Conservation (phyloP, 1,140 invertebrate genomes). For the Nephila pilipes region DNA sequence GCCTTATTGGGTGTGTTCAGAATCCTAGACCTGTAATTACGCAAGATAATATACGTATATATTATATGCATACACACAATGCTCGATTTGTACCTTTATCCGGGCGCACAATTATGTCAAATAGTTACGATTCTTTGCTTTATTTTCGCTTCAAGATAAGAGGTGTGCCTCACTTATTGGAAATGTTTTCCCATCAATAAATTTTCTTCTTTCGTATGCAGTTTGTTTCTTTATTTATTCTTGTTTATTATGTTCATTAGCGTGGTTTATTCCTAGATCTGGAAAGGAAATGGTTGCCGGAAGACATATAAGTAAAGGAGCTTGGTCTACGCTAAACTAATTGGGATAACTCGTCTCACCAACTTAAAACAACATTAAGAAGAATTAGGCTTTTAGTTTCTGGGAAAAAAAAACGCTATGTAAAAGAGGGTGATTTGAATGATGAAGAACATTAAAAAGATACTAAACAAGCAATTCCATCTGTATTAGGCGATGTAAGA, state of each 20-base stretch:
- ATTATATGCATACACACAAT: slow-evolving; percentile 72
- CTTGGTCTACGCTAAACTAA: neutral
- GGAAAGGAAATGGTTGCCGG: neutral
- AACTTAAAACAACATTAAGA: neutral
- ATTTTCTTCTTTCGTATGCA: neutral
- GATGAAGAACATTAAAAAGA: too few relatives aligned
- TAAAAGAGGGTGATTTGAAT: too few relatives aligned
- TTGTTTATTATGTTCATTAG: neutral
- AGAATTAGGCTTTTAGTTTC: too few relatives aligned
- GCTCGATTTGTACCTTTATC: slow-evolving; percentile 43
- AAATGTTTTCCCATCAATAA: slow-evolving; percentile 57
- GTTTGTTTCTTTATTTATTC: neutral
- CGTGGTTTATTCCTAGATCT: neutral
- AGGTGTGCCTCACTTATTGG: slow-evolving; percentile 69
- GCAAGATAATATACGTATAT: slow-evolving; percentile 48
- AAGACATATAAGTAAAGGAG: neutral
- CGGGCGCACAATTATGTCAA: slow-evolving; percentile 64
- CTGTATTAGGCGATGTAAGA: too few relatives aligned
- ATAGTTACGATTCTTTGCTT: slow-evolving; percentile 40
- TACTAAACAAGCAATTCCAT: too few relatives aligned
- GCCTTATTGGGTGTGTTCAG: slow-evolving; percentile 69
- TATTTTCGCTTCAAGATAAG: slow-evolving; percentile 42
- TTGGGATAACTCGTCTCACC: neutral
- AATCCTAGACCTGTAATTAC: slow-evolving; percentile 59
- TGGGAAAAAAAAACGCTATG: too few relatives aligned